A percentile compares a stretch with the other conserved stretches of the same genome.
Conservation (phyloP, 2,797 vertebrate species). For the Podarcis siculus region DNA sequence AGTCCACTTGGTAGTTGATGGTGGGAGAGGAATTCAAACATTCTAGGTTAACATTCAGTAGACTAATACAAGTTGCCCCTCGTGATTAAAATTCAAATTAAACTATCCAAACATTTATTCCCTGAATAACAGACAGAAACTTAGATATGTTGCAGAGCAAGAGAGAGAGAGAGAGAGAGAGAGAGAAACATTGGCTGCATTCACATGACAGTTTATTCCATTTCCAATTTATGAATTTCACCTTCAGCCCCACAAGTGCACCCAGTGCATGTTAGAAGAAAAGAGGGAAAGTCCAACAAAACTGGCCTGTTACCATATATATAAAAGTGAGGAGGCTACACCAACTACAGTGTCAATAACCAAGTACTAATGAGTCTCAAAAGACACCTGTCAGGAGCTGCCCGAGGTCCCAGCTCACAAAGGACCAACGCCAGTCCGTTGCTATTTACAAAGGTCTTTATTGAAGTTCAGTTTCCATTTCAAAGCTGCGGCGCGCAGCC, state of each 20-base stretch:
- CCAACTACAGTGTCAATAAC: too few species aligned
- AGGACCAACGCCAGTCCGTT: too few species aligned
- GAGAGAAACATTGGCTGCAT: too few species aligned
- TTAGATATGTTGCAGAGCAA: neutral
- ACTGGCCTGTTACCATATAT: neutral
- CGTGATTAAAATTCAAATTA: neutral
- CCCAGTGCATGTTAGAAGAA: neutral
- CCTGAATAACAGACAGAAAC: neutral
- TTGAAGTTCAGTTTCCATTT: too few species aligned
- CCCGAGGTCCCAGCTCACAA: too few species aligned
- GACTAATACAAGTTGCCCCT: neutral
- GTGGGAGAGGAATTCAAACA: neutral
- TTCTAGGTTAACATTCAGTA: neutral
- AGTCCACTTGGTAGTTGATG: neutral
- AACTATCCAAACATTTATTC: neutral
- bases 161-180: too few species aligned
- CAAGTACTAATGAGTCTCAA: too few species aligned
- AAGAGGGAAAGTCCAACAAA: neutral
- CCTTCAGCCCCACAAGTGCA: neutral
- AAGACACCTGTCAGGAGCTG: too few species aligned
- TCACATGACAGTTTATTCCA: too few species aligned
- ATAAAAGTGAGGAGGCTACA: too few species aligned
- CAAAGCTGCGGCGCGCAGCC: too few species aligned
- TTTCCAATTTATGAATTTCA: neutral
- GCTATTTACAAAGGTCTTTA: too few species aligned